Evolutionary conservation across 2,888 invertebrate genomes (phyloP), one percentile per base, ranked within the genome.

Genomic region (Pyralis farinalis): DNA sequence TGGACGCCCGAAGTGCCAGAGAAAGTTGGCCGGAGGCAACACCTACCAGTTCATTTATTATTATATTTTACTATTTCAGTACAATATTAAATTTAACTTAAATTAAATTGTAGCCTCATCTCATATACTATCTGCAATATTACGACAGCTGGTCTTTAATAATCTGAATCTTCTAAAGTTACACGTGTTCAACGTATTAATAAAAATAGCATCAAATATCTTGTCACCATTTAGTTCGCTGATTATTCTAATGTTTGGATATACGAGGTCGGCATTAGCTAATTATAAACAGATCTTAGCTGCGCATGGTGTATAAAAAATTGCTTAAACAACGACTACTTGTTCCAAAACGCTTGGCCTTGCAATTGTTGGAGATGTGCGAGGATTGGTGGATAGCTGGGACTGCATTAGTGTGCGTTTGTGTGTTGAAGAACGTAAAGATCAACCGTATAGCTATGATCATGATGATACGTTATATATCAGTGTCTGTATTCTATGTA

Each of bases 381-480:
- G 37, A 40, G 44, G 48, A 51, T 51, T 48, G 49, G 48, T 45
- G 47, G 47, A 46, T 48, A 46, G 35, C 42, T 44, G 40, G 27
- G 30, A 38, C 12, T n/a, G 21, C 4, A 34, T 27, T 16, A 29
- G 20, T 37, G 37, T 34, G 41, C 4, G 16, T 16, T 16, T 4
- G 4, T 4, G 16, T 16, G 16, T 16, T 3, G 16, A 16, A n/a
- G n/a, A n/a, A n/a, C n/a, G n/a, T n/a, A n/a, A n/a, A n/a, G n/a
- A n/a, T n/a, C n/a, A n/a, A n/a, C n/a, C n/a, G n/a, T n/a, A n/a
- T n/a, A n/a, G n/a, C n/a, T n/a, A n/a, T n/a, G n/a, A n/a, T n/a
- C n/a, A n/a, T n/a, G n/a, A n/a, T n/a, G n/a, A n/a, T n/a, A n/a
- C n/a, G n/a, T n/a, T n/a, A n/a, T n/a, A n/a, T n/a, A n/a, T n/a